Base-by-base conservation (phyloP, 2,113 vertebrate genomes). In the Amphiprion ocellaris region DNA sequence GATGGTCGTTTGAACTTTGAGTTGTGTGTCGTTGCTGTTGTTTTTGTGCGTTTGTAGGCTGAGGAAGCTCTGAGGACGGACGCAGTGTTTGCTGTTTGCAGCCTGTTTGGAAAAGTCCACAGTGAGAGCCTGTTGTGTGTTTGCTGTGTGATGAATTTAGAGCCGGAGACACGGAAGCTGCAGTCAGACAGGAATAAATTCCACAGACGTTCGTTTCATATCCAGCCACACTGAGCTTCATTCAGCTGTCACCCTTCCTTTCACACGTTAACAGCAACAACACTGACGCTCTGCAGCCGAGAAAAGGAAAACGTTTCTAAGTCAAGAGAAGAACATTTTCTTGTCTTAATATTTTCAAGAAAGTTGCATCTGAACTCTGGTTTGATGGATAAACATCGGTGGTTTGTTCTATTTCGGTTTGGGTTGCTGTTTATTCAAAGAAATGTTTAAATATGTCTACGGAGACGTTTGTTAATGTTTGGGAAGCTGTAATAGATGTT, bases 171-270 rank as follows among this genome's bases (percentile, higher is more conserved):
- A 65, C 46, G 2, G 63, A 65, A 3, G 11, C 7, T 47, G 71
- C 39, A 53, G 64, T 53, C 30, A n/a, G 37, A 54, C 60, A 46
- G 16, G 28, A 56, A 65, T 55, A 46, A 16, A 33, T 56, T 28
- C 46, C 49, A 46, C 37, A 74, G 9, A 47, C 24, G 2, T 50
- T 24, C 23, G 23, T 55, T 74, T 65, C 52, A 64, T 16, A 30
- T 30, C 24, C 67, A 55, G 53, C 19, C 19, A 12, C 71, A 55
- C 60, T 46, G 49, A 55, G 30, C 5, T 55, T 12, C 71, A 46
- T 19, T 74, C 50, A 74, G 61, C 71, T 56, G 59, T 55, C 50
- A 74, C 37, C 19, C 23, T 28, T 39, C 19, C 23, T 28, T 39
- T 12, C 24, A 12, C 11, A 56, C 41, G 11, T 28, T 24, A n/a